Evolutionary conservation across 2,797 vertebrate species (phyloP).

Genomic region (Enteromius mattozi): DNA sequence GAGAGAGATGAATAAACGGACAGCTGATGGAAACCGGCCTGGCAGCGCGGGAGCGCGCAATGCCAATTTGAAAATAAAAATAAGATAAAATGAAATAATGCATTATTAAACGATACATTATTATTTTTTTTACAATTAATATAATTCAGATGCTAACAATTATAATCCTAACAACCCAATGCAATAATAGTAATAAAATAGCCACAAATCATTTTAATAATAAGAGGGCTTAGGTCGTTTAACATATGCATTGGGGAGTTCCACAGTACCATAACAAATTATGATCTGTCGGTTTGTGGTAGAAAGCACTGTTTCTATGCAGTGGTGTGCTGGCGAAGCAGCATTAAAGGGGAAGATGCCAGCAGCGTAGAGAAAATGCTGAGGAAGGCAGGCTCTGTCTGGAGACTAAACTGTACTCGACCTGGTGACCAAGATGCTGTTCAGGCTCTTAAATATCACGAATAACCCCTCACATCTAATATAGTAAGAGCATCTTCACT

Average conservation of each 20-base stretch:
- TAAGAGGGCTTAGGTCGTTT: background rate
- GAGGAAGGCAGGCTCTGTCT: background rate
- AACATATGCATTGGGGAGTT: background rate
- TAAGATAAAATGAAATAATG: background rate
- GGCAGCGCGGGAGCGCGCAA: slow-evolving; percentile 43
- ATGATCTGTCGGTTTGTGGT: background rate
- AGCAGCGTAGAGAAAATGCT: background rate
- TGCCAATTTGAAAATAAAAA: background rate
- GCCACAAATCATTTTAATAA: background rate
- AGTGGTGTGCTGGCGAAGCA: background rate
- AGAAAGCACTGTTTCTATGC: background rate
- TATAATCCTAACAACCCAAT: background rate
- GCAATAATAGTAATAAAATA: background rate
- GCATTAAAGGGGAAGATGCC: background rate
- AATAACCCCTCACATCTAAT: background rate
- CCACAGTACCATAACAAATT: background rate
- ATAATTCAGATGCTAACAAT: background rate
- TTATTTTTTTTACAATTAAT: too few relatives aligned
- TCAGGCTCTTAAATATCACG: background rate
- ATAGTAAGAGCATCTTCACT: background rate
- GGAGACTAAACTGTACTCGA: background rate
- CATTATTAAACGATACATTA: background rate
- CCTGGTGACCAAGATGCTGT: background rate
- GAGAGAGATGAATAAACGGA: slow-evolving; percentile 25
- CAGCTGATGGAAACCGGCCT: slow-evolving; percentile 35